A percentile compares a stretch with the other conserved stretches of the same genome.
phyloP scores from a whole-genome alignment of 2,797 vertebrate genomes.

The Gallinago stenura region DNA sequence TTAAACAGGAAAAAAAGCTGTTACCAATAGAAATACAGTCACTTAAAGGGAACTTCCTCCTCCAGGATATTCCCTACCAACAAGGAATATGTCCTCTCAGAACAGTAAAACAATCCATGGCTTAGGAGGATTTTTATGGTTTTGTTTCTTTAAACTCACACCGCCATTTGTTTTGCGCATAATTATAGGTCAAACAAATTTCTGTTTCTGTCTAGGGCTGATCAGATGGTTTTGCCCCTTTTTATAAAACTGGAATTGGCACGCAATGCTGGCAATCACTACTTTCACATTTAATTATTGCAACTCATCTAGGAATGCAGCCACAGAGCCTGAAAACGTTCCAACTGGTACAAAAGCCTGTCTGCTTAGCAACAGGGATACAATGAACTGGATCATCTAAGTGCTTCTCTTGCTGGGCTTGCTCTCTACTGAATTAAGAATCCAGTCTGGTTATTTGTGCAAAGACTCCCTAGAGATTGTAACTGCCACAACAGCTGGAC shows the following conservation, averaged over 20 bases:
- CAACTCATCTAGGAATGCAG: conserved; percentile 55
- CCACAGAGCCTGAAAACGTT: conserved; percentile 37
- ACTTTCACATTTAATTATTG: conserved; percentile 60
- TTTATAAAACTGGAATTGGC: conserved; percentile 31
- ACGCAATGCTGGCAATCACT: conserved; percentile 11
- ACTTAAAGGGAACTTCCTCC: background rate
- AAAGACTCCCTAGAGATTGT: background rate
- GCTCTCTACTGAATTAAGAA: background rate
- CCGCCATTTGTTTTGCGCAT: background rate
- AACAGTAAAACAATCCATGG: background rate
- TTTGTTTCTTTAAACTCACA: background rate
- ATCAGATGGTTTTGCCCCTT: conserved; percentile 27
- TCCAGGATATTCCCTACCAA: background rate
- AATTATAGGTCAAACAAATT: conserved; percentile 31
- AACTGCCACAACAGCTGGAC: background rate
- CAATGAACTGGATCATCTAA: conserved; percentile 16
- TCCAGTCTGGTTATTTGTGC: background rate
- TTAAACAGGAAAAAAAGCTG: background rate
- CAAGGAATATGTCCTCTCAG: background rate
- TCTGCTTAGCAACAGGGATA: conserved; percentile 63
- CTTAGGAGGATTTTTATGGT: background rate
- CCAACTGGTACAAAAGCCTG: conserved; percentile 61
- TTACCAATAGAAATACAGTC: background rate
- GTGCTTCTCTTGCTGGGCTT: background rate
- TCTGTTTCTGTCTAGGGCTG: conserved; percentile 38